Evolutionary conservation across 53 echinoderm and acorn worm species (phyloP), one percentile per base, ranked within the genome.

Genomic region (Zoroaster sp.): DNA sequence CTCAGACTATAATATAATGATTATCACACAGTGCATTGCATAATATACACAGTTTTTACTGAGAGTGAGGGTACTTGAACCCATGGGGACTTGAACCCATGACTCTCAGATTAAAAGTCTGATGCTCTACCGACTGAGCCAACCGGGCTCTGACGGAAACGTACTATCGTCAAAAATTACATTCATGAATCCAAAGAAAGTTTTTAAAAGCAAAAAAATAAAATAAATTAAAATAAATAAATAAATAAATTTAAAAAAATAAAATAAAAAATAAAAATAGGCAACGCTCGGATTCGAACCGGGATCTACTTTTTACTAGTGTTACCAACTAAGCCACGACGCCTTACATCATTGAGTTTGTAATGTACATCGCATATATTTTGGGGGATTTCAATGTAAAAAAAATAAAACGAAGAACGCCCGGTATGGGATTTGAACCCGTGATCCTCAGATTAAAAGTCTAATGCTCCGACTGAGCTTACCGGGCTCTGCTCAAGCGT

Each of bases 271-370:
- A n/a, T n/a, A n/a, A n/a, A n/a, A n/a, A n/a, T n/a, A n/a, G n/a
- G 91, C 91, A 91, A 54, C 86, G 83, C 91, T 87, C 91, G 87
- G 87, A 91, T 87, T 91, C 54, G 87, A 91, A 91, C 91, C 91
- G 79, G 91, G 91, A 91, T 91, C 87, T 91, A 72, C 87, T 91
- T 87, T 91, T 91, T 91, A 91, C 91, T 74, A 91, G 91, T 87
- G 87, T 91, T 87, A 87, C 67, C 91, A 37, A 59, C 91, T 91
- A 91, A 91, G 87, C 87, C 87, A 91, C 75, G 73, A 76, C 85
- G 75, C 90, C 90, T 18, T 63, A 17, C 65, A 11, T 5, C 20
- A 4, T n/a, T n/a, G n/a, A n/a, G n/a, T n/a, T n/a, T n/a, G n/a
- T n/a, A n/a, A n/a, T n/a, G n/a, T n/a, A n/a, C n/a, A n/a, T n/a